A percentile compares a stretch with the other conserved stretches of the same genome.
Evolutionary conservation across 2,797 vertebrate species (phyloP).

Genomic region (Pristis pectinata): DNA sequence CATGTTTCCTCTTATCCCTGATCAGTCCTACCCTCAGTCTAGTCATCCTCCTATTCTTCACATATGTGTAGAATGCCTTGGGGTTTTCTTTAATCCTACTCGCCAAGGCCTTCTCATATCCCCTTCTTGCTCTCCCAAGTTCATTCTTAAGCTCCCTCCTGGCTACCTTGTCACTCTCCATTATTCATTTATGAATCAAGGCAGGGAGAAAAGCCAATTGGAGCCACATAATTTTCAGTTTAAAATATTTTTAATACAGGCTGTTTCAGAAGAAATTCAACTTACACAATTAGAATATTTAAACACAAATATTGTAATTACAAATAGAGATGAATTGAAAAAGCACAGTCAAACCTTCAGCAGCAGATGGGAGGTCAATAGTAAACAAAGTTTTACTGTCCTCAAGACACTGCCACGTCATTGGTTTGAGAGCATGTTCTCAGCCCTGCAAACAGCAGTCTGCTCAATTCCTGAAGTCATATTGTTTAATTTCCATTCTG

Average conservation of each 20-base stretch:
- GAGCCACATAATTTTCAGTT: background rate
- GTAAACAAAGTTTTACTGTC: background rate
- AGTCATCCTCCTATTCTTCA: no score
- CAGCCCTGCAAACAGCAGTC: background rate
- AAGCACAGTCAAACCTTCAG: constrained; percentile 15
- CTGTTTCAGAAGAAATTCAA: background rate
- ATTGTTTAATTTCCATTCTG: background rate
- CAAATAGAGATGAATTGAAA: no score
- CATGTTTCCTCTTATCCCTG: no score
- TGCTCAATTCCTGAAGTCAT: background rate
- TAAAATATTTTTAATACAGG: background rate
- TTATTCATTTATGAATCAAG: no score
- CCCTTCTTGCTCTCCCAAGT: no score
- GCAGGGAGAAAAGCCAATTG: background rate
- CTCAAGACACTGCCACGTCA: background rate
- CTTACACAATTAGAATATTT: background rate
- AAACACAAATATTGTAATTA: no score
- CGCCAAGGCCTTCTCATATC: no score
- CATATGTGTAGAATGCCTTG: no score
- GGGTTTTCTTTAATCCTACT: no score
- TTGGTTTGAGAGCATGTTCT: constrained; percentile 14
- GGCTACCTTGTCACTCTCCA: no score
- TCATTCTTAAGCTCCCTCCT: no score
- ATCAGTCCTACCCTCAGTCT: no score
- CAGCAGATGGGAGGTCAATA: background rate